These are phyloP conservation scores for Dasyprocta punctata DNA, from an alignment of 2,113 vertebrate genomes.

Conservation along the genomic window DNA sequence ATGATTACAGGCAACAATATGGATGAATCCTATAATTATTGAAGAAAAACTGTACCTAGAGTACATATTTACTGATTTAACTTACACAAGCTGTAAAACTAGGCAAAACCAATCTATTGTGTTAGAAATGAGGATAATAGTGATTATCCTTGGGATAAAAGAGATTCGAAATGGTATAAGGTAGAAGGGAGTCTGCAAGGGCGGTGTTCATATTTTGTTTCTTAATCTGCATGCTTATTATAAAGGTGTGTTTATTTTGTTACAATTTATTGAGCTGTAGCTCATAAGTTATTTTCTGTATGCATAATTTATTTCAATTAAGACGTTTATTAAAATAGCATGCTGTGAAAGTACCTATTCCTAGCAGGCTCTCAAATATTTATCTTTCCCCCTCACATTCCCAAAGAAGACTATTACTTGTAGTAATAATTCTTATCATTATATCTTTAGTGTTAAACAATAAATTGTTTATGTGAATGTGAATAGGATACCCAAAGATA, in stretches of 20 bases:
- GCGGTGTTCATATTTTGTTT: background rate
- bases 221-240: background rate
- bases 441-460: constrained; percentile 31
- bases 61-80: background rate
- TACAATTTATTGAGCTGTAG: background rate
- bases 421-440: constrained; percentile 37
- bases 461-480: background rate
- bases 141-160: background rate
- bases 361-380: constrained; percentile 47
- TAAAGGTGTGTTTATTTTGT: constrained; percentile 36
- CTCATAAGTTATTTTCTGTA: constrained; percentile 17
- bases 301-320: constrained; percentile 23
- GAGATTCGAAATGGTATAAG: background rate
- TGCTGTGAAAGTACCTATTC: constrained; percentile 49
- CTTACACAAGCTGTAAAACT: background rate
- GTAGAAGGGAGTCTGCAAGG: background rate
- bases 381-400: constrained; percentile 12
- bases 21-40: background rate
- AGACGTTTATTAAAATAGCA: constrained; percentile 11
- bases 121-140: background rate
- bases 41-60: constrained; percentile 14
- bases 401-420: background rate
- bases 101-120: constrained; percentile 25
- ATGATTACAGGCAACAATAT: background rate
- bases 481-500: constrained; percentile 34